These are phyloP conservation scores for Heliangelus exortis DNA, from an alignment of 2,797 vertebrate genomes.

Conservation along the genomic window DNA sequence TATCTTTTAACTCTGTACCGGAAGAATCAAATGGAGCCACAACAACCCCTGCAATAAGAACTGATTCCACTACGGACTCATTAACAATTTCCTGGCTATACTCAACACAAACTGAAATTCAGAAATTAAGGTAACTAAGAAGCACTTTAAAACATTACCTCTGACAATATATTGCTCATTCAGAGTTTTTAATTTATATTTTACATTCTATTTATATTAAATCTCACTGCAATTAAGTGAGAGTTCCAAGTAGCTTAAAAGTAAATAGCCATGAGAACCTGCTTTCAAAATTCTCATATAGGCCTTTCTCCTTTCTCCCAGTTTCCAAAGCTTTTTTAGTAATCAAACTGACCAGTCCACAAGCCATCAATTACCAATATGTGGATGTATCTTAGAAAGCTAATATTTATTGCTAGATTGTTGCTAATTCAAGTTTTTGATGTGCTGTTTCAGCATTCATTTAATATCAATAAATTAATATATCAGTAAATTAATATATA, in stretches of 20 bases:
- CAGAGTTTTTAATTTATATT: not conserved
- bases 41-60: not conserved
- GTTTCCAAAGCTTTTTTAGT: not conserved
- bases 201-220: not conserved
- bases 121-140: not conserved
- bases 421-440: not conserved
- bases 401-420: not conserved
- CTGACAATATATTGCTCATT: not conserved
- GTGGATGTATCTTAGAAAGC: not conserved
- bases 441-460: not conserved
- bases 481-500: not conserved
- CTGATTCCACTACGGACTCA: not conserved
- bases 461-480: not conserved
- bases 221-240: not conserved
- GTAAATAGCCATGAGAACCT: not conserved
- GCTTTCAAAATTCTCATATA: not conserved
- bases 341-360: not conserved
- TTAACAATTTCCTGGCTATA: not conserved
- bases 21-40: not conserved
- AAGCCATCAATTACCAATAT: not conserved
- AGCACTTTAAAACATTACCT: not conserved
- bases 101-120: not conserved
- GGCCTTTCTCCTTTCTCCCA: not conserved
- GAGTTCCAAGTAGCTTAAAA: not conserved
- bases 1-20: not conserved